These are phyloP conservation scores for Scopus umbretta DNA, from an alignment of 2,113 vertebrate genomes.

Conservation along the genomic window DNA sequence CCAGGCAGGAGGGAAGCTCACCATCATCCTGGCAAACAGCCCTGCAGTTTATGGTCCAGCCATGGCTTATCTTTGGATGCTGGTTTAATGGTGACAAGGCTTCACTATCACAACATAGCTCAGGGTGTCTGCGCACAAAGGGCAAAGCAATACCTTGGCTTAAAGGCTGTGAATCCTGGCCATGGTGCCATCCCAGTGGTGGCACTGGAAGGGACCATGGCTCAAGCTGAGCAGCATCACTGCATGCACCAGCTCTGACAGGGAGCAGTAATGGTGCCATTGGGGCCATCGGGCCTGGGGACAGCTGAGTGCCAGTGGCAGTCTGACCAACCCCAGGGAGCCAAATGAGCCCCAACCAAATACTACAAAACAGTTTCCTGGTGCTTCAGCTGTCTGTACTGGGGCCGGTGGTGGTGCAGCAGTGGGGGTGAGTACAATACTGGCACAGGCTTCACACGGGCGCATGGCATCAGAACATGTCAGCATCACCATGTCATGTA, in stretches of 20 bases:
- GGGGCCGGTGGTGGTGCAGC: fast-evolving
- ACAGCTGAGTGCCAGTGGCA: neutral
- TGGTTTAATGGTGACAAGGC: neutral
- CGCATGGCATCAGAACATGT: fast-evolving
- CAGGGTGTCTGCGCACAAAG: neutral
- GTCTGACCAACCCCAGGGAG: neutral
- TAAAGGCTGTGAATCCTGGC: neutral
- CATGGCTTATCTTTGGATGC: neutral
- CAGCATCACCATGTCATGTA: neutral
- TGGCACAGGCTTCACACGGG: fast-evolving
- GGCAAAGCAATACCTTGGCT: neutral
- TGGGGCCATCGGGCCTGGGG: neutral
- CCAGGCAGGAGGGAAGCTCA: neutral
- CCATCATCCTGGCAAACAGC: neutral
- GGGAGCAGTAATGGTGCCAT: neutral
- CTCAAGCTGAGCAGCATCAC: neutral
- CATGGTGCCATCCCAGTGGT: neutral
- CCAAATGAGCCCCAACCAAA: neutral
- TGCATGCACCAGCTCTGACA: neutral
- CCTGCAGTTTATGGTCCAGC: neutral
- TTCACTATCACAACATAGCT: neutral
- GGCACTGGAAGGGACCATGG: neutral
- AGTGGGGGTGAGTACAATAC: fast-evolving
- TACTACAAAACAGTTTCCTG: neutral
- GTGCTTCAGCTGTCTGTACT: fast-evolving